These are phyloP conservation scores for Drosophila tani DNA, from an alignment of 1,140 invertebrate genomes.

Conservation along the genomic window DNA sequence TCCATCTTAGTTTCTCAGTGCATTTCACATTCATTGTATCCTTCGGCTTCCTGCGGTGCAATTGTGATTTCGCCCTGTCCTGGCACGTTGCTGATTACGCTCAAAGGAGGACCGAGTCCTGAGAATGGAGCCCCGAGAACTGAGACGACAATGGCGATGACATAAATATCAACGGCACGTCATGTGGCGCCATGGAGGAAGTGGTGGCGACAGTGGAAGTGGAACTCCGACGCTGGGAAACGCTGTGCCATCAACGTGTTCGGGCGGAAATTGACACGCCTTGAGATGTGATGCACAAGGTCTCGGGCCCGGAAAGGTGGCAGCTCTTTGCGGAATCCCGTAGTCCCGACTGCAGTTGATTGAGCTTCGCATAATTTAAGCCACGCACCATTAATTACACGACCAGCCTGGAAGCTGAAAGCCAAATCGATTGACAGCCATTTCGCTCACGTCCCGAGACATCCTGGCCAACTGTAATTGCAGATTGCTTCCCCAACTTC, in stretches of 20 bases:
- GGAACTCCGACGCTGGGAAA: conserved; percentile 33
- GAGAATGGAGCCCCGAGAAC: conserved; percentile 17
- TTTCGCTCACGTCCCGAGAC: conserved; percentile 23
- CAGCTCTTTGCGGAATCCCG: not conserved
- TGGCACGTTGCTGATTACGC: conserved; percentile 78
- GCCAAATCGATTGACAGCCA: conserved; percentile 52
- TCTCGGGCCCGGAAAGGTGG: not conserved
- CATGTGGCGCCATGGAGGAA: conserved; percentile 60
- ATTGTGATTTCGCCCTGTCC: conserved; percentile 56
- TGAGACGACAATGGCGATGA: conserved; percentile 38
- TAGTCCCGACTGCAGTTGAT: conserved; percentile 48
- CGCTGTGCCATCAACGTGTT: conserved; percentile 68
- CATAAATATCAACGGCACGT: conserved; percentile 67
- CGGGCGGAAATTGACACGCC: conserved; percentile 74
- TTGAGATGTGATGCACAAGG: conserved; percentile 13
- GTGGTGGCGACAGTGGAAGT: conserved; percentile 29
- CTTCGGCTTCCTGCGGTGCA: conserved; percentile 71
- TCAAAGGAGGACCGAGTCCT: conserved; percentile 26
- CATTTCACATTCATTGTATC: conserved; percentile 66
- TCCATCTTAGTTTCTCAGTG: conserved; percentile 15
- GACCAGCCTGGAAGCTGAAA: conserved; percentile 22
- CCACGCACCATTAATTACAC: conserved; percentile 61
- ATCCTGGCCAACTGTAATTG: conserved; percentile 61
- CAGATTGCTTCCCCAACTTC: conserved; percentile 35
- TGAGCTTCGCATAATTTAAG: conserved; percentile 71